phyloP scores from a whole-genome alignment of 2,888 invertebrate species.

The Yponomeuta sedellus region DNA sequence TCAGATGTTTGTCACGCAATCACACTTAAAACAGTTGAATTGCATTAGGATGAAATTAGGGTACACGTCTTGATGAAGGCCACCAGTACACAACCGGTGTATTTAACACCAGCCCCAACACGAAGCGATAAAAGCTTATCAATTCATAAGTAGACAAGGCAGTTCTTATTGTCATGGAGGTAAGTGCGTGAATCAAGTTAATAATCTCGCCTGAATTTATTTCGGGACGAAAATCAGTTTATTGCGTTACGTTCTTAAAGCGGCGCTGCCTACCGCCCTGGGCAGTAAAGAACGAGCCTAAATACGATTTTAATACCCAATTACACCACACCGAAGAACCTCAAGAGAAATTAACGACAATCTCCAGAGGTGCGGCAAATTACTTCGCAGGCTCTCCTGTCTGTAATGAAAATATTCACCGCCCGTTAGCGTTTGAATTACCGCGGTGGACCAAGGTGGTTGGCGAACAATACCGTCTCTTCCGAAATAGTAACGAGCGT shows the following conservation, averaged over 20 bases:
- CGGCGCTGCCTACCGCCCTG: background rate
- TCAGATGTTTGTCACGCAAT: no score
- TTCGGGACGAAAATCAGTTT: no score
- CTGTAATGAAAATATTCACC: background rate
- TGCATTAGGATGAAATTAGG: no score
- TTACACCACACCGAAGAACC: background rate
- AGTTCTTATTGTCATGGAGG: background rate
- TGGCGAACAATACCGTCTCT: background rate
- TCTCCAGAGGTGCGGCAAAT: slow-evolving; percentile 1
- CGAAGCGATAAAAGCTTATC: no score
- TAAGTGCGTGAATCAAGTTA: background rate
- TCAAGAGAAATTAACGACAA: background rate
- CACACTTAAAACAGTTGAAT: no score
- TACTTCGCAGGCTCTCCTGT: background rate
- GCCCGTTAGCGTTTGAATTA: slow-evolving; percentile 1
- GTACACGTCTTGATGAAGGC: no score
- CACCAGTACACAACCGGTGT: no score
- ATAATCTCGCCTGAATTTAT: no score
- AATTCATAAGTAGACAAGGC: background rate
- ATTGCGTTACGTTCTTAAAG: no score
- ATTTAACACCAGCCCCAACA: no score
- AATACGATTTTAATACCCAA: background rate
- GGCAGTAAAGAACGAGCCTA: background rate
- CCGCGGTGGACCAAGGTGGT: background rate
- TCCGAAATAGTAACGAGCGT: background rate